A percentile compares a stretch with the other conserved stretches of the same genome.
Evolutionary conservation across 2,797 vertebrate genomes (phyloP).

Genomic region (Pempheris klunzingeri): DNA sequence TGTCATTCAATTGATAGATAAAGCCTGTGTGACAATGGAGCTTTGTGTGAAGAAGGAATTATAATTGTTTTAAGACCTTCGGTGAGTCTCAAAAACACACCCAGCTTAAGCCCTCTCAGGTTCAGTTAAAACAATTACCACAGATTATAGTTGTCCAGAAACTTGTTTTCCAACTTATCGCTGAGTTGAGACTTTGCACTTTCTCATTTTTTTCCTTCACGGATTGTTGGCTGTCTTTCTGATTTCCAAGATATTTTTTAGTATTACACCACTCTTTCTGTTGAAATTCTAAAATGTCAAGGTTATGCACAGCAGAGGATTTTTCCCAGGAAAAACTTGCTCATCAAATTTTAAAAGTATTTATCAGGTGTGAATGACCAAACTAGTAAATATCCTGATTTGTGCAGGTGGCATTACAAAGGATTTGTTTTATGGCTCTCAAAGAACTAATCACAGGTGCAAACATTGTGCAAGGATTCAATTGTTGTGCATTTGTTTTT

Average conservation of each 20-base stretch:
- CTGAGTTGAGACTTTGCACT: not conserved
- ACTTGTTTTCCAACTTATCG: not conserved
- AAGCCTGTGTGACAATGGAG: slow-evolving; percentile 23
- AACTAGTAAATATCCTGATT: slow-evolving; percentile 4
- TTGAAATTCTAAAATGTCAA: not conserved
- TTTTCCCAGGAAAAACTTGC: not conserved
- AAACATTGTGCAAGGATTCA: slow-evolving; percentile 45
- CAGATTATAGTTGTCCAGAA: not conserved
- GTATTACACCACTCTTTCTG: not conserved
- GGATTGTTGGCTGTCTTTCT: not conserved
- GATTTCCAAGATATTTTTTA: not conserved
- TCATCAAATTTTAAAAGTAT: not conserved
- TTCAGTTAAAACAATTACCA: slow-evolving; percentile 8
- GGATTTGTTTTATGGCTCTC: slow-evolving; percentile 21
- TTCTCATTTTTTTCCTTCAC: not conserved
- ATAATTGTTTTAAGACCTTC: slow-evolving; percentile 1
- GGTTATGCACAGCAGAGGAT: not conserved
- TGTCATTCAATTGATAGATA: not conserved
- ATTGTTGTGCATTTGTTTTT: slow-evolving; percentile 64
- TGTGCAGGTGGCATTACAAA: slow-evolving; percentile 34
- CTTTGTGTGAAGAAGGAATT: slow-evolving; percentile 19
- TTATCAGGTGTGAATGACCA: not conserved
- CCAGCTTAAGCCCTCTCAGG: not conserved
- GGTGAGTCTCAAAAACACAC: not conserved
- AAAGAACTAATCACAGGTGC: slow-evolving; percentile 39